A percentile compares a stretch with the other conserved stretches of the same genome.
phyloP scores from a whole-genome alignment of 2,113 vertebrate species.

The Stomatorhinus ivindoensis region DNA sequence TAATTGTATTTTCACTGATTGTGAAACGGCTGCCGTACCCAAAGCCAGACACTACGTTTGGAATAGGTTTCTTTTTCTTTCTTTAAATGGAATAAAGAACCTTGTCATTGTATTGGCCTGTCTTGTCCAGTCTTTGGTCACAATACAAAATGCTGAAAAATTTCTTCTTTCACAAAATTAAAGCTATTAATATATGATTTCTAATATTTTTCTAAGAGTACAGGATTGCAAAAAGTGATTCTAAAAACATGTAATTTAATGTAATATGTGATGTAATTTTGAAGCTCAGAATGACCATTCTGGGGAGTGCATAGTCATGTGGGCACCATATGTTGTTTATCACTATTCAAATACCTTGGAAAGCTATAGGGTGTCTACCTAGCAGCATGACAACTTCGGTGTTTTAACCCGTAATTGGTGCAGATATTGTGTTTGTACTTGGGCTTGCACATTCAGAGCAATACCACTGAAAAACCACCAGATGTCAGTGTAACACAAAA shows the following conservation, averaged over 20 bases:
- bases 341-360: neutral
- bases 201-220: neutral
- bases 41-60: slow-evolving; percentile 33
- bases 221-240: neutral
- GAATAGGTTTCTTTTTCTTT: slow-evolving; percentile 22
- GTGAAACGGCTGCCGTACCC: slow-evolving; percentile 22
- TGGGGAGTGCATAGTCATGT: neutral
- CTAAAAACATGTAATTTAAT: neutral
- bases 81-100: slow-evolving; percentile 25
- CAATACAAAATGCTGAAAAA: neutral
- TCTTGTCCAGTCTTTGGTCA: neutral
- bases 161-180: neutral
- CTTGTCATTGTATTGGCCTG: neutral
- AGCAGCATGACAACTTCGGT: neutral
- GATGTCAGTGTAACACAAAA: slow-evolving; percentile 2
- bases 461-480: neutral
- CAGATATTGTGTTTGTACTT: neutral
- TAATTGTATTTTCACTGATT: slow-evolving; percentile 24
- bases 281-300: neutral
- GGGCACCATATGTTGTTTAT: neutral
- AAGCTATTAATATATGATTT: neutral
- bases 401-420: neutral
- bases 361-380: neutral
- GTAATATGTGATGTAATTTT: neutral
- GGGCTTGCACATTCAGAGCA: neutral